Evolutionary conservation across 2,113 vertebrate genomes (phyloP), one percentile per base, ranked within the genome.

Genomic region (Burhinus oedicnemus): DNA sequence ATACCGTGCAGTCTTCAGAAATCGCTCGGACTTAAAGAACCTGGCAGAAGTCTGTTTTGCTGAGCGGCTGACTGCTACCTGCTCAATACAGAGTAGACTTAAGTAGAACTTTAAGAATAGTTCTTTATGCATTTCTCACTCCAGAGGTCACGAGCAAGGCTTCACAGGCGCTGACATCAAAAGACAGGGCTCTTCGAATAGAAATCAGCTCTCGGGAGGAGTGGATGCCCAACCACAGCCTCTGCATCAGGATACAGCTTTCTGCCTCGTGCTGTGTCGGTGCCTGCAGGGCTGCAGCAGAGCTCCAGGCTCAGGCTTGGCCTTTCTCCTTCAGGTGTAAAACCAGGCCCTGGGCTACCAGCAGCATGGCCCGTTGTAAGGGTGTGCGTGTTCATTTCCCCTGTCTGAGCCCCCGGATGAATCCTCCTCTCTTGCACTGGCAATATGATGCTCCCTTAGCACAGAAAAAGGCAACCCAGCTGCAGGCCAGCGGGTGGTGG

Each of bases 181-280:
- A 75, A 71, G 30, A 26, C 0, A 2, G 14, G 26, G 27, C 7
- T 87, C 60, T 69, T 65, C 34, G 51, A 42, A 62, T 18, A 29
- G 27, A 15, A 54, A 45, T 10, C 25, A 57, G 30, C 36, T 26
- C 8, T 27, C 22, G 3, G 5, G 36, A 49, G 62, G 34, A 69
- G 25, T 3, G 8, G 27, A 11, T 32, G 32, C 70, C 25, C 27
- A 40, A 5, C 52, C 6, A 6, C 58, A 72, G 40, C 54, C 34
- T 57, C 34, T 45, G 9, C 2, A 2, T 49, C 30, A 23, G 60
- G 44, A 6, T 5, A 4, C 0, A 0, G 22, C 65, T 78, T 78
- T 61, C 30, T 58, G 12, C 22, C 1, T 0, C 3, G 1, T 17
- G 25, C 12, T 49, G 8, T 23, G 25, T 32, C 5, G 0, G 11